Percentiles rank a stretch among this genome's conserved stretches.
Evolutionary conservation across 2,797 vertebrate genomes (phyloP).

Genomic region (Podargus strigoides): DNA sequence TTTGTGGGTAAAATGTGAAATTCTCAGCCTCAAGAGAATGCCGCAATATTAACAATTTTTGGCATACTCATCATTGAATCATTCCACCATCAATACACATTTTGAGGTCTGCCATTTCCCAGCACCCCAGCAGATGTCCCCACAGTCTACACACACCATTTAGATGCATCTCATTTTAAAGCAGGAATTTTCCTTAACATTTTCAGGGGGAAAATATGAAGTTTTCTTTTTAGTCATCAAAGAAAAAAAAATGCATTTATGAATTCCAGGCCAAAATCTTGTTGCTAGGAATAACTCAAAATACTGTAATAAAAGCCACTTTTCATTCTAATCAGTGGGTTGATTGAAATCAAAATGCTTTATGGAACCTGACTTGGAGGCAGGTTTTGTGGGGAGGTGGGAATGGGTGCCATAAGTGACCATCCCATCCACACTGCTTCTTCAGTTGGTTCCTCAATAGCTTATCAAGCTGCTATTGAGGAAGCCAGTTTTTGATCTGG

Average conservation of each 20-base stretch:
- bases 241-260: not conserved
- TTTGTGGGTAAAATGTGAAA: not conserved
- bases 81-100: not conserved
- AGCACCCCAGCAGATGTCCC: slow-evolving; percentile 46
- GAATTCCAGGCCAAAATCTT: not conserved
- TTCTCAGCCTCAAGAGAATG: not conserved
- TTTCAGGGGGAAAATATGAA: not conserved
- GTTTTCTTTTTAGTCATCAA: not conserved
- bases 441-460: not conserved
- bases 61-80: not conserved
- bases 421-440: not conserved
- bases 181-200: not conserved
- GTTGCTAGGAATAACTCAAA: not conserved
- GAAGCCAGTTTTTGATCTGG: not conserved
- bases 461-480: not conserved
- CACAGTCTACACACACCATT: not conserved
- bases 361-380: fast-evolving
- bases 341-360: not conserved
- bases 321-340: not conserved
- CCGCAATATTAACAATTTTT: not conserved
- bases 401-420: not conserved
- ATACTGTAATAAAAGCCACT: not conserved
- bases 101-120: not conserved
- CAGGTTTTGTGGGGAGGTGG: not conserved
- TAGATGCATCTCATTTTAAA: not conserved